A percentile compares a stretch with the other conserved stretches of the same genome.
These are phyloP conservation scores for Carollia perspicillata DNA, from an alignment of 2,113 vertebrate species.

Conservation along the genomic window DNA sequence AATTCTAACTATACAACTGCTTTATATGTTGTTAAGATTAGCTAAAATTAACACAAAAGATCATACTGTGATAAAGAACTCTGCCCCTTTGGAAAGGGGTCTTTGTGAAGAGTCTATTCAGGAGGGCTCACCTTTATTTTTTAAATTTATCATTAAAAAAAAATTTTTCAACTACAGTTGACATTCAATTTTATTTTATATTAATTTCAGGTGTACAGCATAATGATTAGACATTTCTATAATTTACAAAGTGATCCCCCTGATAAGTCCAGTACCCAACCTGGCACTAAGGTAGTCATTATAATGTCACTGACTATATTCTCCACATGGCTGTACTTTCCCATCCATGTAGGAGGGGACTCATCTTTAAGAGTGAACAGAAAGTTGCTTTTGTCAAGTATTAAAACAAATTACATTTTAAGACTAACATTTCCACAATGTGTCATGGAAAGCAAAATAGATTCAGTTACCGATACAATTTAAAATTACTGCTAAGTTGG, in stretches of 20 bases:
- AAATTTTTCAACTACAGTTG: background rate
- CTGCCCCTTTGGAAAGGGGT: background rate
- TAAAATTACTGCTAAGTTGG: background rate
- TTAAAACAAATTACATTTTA: background rate
- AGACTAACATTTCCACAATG: conserved; percentile 13
- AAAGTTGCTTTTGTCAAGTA: background rate
- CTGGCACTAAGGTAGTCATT: background rate
- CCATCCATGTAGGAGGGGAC: background rate
- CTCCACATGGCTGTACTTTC: background rate
- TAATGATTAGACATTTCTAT: background rate
- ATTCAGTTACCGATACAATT: background rate
- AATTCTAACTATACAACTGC: background rate
- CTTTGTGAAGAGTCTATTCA: background rate
- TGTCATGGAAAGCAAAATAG: background rate
- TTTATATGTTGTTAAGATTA: background rate
- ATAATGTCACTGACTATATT: background rate
- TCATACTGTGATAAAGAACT: background rate
- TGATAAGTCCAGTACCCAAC: background rate
- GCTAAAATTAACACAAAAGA: conserved; percentile 2
- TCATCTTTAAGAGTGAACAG: background rate
- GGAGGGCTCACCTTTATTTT: background rate
- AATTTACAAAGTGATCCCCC: background rate
- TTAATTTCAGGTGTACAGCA: background rate
- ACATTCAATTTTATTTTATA: background rate
- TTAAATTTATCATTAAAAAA: background rate